Evolutionary conservation across 2,888 invertebrate genomes (phyloP), one percentile per base, ranked within the genome.

Genomic region (Mimas tiliae): DNA sequence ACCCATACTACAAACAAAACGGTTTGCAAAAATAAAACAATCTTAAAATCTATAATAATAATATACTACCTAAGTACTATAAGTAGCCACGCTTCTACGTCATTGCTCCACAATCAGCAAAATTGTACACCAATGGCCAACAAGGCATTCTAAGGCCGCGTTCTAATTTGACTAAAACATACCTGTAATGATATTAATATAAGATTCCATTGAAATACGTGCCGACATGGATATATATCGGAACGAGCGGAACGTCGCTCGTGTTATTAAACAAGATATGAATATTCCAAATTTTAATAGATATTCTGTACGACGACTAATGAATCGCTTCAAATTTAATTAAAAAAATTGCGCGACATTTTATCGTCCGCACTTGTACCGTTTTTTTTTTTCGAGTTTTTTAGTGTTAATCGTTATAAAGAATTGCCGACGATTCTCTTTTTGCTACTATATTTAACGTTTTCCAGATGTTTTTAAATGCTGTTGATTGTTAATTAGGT

Each of bases 111-210:
- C 27, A 27, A 27, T 3, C 1, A 27, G 27, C 27, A 27, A 27
- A 27, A 27, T 3, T 27, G 27, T 27, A 27, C 27, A 27, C 27
- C 4, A 27, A 27, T 3, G 1, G 27, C 27, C 27, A 27, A 27
- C 27, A 27, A 27, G 27, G 27, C 27, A 3, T 27, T 27, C 4
- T 27, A 27, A 27, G 27, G 27, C 27, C 27, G 4, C 27, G 27
- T 27, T 27, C 27, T 50, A 50, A 58, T 27, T 64, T 11, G 21
- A 53, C 64, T 64, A 19, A 55, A 65, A 47, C 53, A 45, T 33
- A 48, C 55, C 33, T 33, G 16, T 47, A 47, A 76, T 75, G 73
- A 73, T 74, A 75, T 76, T 76, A 76, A 76, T 76, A 73, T 71
- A 58, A 65, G 33, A 73, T 76, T 76, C 73, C 74, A 55, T 52